These are phyloP conservation scores for Coregonus clupeaformis DNA, from an alignment of 2,113 vertebrate genomes.

Conservation along the genomic window DNA sequence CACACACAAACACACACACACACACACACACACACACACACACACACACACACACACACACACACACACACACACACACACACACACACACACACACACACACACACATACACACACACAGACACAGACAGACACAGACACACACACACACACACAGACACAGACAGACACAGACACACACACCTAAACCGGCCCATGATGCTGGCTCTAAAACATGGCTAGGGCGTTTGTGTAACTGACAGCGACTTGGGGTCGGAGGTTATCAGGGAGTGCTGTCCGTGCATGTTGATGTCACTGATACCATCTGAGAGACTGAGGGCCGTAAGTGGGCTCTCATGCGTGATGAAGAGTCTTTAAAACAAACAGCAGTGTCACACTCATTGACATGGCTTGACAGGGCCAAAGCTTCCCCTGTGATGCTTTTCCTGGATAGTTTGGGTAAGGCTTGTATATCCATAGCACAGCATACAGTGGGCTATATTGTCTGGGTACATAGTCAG, in stretches of 20 bases:
- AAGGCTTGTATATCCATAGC: too few relatives aligned
- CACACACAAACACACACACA: slow-evolving; percentile 32
- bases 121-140: slow-evolving; percentile 18
- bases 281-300: slow-evolving; percentile 71
- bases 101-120: slow-evolving; percentile 17
- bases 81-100: slow-evolving; percentile 11
- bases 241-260: slow-evolving; percentile 65
- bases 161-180: slow-evolving; percentile 7
- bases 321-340: slow-evolving; percentile 57
- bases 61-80: slow-evolving; percentile 29
- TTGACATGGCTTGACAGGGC: slow-evolving; percentile 16
- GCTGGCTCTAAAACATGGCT: slow-evolving; percentile 14
- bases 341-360: slow-evolving; percentile 74
- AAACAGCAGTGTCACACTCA: slow-evolving; percentile 64
- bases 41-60: slow-evolving; percentile 8
- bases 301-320: slow-evolving; percentile 66
- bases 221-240: slow-evolving; percentile 47
- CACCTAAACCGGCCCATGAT: neutral
- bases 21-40: slow-evolving; percentile 13
- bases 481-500: slow-evolving; percentile 10
- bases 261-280: slow-evolving; percentile 58
- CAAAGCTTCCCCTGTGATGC: neutral
- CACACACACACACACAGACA: slow-evolving; percentile 24
- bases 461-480: slow-evolving; percentile 9
- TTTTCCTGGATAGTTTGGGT: neutral